A percentile compares a stretch with the other conserved stretches of the same genome.
These are phyloP conservation scores for Mamestra brassicae DNA, from an alignment of 2,888 invertebrate species.

Conservation along the genomic window DNA sequence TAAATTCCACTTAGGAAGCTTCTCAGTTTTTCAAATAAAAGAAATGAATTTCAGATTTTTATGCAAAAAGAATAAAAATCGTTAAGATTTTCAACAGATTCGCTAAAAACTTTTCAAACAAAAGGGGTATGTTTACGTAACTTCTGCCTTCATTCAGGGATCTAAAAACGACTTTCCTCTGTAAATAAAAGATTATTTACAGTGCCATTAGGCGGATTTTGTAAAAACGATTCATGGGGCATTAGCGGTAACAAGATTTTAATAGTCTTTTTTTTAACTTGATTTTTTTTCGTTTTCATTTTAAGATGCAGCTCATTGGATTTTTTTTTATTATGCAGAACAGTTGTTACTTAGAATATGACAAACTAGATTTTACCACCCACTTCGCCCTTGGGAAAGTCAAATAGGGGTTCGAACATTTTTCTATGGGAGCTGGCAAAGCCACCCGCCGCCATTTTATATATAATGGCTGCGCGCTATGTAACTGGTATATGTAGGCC, in stretches of 20 bases:
- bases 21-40: constrained; percentile 42
- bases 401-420: too few species aligned
- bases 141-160: constrained; percentile 39
- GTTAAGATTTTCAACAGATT: constrained; percentile 42
- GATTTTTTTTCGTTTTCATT: neutral
- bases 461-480: too few species aligned
- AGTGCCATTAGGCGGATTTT: constrained; percentile 42
- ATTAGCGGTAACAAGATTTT: constrained; percentile 55
- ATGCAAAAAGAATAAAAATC: constrained; percentile 10
- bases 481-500: too few species aligned
- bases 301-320: too few species aligned
- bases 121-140: constrained; percentile 58
- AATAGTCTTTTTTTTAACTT: constrained; percentile 30
- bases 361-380: too few species aligned
- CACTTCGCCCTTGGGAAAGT: too few species aligned
- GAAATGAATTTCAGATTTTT: constrained; percentile 27
- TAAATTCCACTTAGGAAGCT: constrained; percentile 9
- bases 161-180: constrained; percentile 41
- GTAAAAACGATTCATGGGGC: constrained; percentile 45
- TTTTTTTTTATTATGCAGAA: neutral
- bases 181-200: constrained; percentile 51
- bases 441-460: too few species aligned
- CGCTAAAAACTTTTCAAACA: constrained; percentile 51
- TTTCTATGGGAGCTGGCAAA: too few species aligned
- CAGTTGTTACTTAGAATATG: neutral